A percentile compares a stretch with the other conserved stretches of the same genome.
Conservation (phyloP, 2,888 invertebrate genomes). For the Malacosoma neustria region DNA sequence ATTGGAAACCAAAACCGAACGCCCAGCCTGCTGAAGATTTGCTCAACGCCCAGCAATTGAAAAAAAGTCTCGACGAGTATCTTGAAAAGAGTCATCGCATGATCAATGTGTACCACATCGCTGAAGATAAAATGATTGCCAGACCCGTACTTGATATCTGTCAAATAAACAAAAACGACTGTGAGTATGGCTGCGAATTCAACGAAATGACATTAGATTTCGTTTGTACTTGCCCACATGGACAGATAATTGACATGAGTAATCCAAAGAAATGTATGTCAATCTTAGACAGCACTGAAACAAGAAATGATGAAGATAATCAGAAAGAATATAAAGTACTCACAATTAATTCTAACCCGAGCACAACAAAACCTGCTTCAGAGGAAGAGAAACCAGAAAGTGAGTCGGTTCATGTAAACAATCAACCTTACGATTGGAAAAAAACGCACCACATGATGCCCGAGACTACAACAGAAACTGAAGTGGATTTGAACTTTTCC, state of each 20-base stretch:
- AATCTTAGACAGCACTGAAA: slow-evolving; percentile 30
- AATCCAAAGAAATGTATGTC: slow-evolving; percentile 59
- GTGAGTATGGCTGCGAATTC: slow-evolving; percentile 80
- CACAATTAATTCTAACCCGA: slow-evolving; percentile 28
- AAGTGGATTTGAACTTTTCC: slow-evolving; percentile 39
- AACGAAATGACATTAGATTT: slow-evolving; percentile 78
- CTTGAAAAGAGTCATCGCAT: slow-evolving; percentile 66
- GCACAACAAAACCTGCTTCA: slow-evolving; percentile 27
- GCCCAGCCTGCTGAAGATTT: slow-evolving; percentile 60
- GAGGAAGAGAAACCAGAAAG: slow-evolving; percentile 34
- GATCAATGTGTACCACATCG: slow-evolving; percentile 68
- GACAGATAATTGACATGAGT: slow-evolving; percentile 48
- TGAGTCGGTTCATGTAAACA: slow-evolving; percentile 19
- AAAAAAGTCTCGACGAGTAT: slow-evolving; percentile 61
- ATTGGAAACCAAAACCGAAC: slow-evolving; percentile 74
- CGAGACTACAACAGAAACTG: slow-evolving; percentile 40
- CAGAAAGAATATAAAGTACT: slow-evolving; percentile 25
- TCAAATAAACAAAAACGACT: slow-evolving; percentile 77
- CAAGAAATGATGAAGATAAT: slow-evolving; percentile 16
- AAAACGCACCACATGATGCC: slow-evolving; percentile 29
- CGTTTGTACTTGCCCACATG: slow-evolving; percentile 77
- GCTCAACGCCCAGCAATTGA: slow-evolving; percentile 58
- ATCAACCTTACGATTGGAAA: slow-evolving; percentile 43
- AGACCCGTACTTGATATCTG: slow-evolving; percentile 77
- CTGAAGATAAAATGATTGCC: slow-evolving; percentile 47